Base-by-base conservation (phyloP, 2,113 vertebrate genomes). In the Macrotis lagotis region DNA sequence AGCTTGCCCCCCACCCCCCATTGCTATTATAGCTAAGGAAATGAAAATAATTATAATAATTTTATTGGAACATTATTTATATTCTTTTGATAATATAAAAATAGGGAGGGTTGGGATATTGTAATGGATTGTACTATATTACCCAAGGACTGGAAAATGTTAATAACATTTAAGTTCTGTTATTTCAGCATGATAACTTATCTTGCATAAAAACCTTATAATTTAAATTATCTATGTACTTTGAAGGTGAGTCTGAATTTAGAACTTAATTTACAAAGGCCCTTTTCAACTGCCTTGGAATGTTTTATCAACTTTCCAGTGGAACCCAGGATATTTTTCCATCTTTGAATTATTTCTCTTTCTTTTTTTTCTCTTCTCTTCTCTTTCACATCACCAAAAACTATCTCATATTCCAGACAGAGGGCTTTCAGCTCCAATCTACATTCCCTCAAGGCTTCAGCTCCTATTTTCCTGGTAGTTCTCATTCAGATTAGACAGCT, bases 401-500 rank as follows among this genome's bases (percentile, higher is more conserved):
- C 97, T 96, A 91, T 66, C 89, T 47, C 95, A 44, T 97, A 95
- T 90, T 93, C 88, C 91, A 88, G 74, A 96, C 92, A 96, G 94
- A 96, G 89, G 89, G 88, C 97, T 96, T 98, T 97, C 94, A 96
- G 95, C 96, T 96, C 97, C 96, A 83, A 66, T 97, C 96, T 94
- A 37, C 90, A 89, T 98, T 95, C 96, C 96, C 93, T 93, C 94
- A 96, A 98, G 96, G 96, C 96, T 98, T 98, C 96, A 96, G 95
- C 97, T 98, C 97, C 96, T 95, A 90, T 98, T 97, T 98, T 97
- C 93, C 93, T 97, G 26, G 98, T 98, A 94, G 97, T 98, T 98
- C 97, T 98, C 98, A 97, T 98, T 98, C 98, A 98, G 98, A 99
- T 99, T 98, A 98, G 98, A 97, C 97, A 96, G 98, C 98, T 97